phyloP scores from a whole-genome alignment of 2,888 invertebrate species.

The Drosophila putrida region DNA sequence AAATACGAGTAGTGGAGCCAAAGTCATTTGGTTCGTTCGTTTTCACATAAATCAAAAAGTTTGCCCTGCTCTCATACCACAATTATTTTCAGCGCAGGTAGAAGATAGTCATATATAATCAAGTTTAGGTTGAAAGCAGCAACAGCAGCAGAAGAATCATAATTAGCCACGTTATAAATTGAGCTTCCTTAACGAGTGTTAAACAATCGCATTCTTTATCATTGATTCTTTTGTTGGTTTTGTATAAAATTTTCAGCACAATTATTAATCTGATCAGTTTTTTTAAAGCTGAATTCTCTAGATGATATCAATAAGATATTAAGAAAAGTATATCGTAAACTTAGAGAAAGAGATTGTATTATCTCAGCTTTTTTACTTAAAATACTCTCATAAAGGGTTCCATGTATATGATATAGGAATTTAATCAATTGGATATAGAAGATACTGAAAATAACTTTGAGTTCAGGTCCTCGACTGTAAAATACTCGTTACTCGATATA shows the following conservation, averaged over 20 bases:
- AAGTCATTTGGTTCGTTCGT: slow-evolving; percentile 60
- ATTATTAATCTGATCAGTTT: slow-evolving; percentile 31
- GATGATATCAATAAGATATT: background rate
- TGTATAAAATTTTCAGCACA: slow-evolving; percentile 42
- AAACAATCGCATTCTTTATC: slow-evolving; percentile 31
- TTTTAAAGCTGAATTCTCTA: background rate
- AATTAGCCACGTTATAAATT: slow-evolving; percentile 61
- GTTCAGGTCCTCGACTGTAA: too few species aligned
- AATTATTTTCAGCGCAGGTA: slow-evolving; percentile 42
- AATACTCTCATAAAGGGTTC: too few species aligned
- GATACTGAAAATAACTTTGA: too few species aligned
- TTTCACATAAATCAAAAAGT: slow-evolving; percentile 73
- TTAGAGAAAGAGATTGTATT: background rate
- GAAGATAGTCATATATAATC: slow-evolving; percentile 39
- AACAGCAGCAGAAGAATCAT: slow-evolving; percentile 26
- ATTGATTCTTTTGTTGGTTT: background rate
- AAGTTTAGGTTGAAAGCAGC: slow-evolving; percentile 47
- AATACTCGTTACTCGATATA: too few species aligned
- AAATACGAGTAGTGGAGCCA: slow-evolving; percentile 21
- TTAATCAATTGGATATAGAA: too few species aligned
- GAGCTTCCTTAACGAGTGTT: slow-evolving; percentile 48
- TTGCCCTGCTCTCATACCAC: slow-evolving; percentile 40
- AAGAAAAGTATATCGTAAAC: background rate
- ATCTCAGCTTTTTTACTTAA: background rate
- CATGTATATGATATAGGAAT: too few species aligned